Evolutionary conservation across 2,797 vertebrate genomes (phyloP), one percentile per base, ranked within the genome.

Genomic region (Aeoliscus strigatus): DNA sequence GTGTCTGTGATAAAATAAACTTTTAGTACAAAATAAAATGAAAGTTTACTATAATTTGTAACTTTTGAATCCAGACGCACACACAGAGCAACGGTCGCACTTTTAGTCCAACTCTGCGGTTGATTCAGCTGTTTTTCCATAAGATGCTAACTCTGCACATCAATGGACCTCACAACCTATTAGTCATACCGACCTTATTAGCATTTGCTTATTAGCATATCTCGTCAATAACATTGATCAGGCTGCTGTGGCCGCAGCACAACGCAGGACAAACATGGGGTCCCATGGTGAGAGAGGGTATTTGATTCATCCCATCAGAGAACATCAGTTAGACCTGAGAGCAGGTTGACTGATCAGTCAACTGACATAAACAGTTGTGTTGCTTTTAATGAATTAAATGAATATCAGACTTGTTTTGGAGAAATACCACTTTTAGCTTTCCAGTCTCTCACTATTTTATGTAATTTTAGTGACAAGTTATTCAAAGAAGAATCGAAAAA

Each of bases 101-200:
- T 85, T 85, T 83, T 70, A 45, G 50, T 58, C 52, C 48, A 83
- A 85, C 76, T 79, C 62, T 73, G 76, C 34, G 25, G 74, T 79
- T 68, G 80, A 82, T 67, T 86, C 82, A 81, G 84, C 84, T 75
- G 70, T 84, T 84, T 77, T 59, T 59, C 39, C 67, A 58, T 49
- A 66, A 71, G 57, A 73, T 82, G 79, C 82, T 58, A 79, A 83
- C 75, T 77, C 63, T 78, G 82, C 82, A 85, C 76, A 85, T 83
- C 83, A 81, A 86, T 85, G 64, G 16, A 30, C 48, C 43, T 62
- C 56, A 66, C 1, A 42, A 73, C 54, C 73, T 75, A 83, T 82
- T 79, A 78, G 68, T 82, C 80, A 80, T 64, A 76, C 56, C 1
- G 44, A 29, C 34, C 69, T 48, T 77, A 81, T 86, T 84, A 81